Percentiles rank a stretch among this genome's conserved stretches.
phyloP scores from a whole-genome alignment of 2,113 vertebrate species.

The Xiphorhynchus elegans region DNA sequence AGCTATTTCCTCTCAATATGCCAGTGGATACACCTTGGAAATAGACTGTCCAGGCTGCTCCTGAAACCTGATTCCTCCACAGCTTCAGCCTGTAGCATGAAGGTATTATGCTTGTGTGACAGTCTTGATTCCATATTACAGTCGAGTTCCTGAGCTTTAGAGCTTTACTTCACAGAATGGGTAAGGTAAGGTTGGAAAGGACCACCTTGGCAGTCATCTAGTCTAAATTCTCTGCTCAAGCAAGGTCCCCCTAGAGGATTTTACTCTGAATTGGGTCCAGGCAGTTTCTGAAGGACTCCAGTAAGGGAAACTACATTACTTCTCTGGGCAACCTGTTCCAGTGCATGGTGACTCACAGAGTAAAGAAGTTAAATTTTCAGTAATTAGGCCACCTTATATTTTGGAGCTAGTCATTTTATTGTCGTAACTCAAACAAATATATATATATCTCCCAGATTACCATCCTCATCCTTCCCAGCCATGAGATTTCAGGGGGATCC shows the following conservation, averaged over 20 bases:
- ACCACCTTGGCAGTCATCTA: not conserved
- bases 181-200: not conserved
- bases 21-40: not conserved
- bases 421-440: not conserved
- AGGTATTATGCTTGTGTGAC: not conserved
- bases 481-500: not conserved
- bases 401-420: not conserved
- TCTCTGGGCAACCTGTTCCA: not conserved
- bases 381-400: not conserved
- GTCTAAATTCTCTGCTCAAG: not conserved
- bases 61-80: not conserved
- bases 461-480: not conserved
- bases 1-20: not conserved
- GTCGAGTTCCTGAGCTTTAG: not conserved
- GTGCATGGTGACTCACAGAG: not conserved
- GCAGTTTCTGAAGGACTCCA: not conserved
- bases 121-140: not conserved
- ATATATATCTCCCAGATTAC: not conserved
- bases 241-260: not conserved
- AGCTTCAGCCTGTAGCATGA: not conserved
- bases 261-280: too few species aligned
- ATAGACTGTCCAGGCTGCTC: not conserved
- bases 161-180: not conserved
- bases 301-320: not conserved
- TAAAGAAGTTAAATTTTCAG: not conserved